Percentiles rank a stretch among this genome's conserved stretches.
phyloP scores from a whole-genome alignment of 2,113 vertebrate species.

The Brachypteracias leptosomus region DNA sequence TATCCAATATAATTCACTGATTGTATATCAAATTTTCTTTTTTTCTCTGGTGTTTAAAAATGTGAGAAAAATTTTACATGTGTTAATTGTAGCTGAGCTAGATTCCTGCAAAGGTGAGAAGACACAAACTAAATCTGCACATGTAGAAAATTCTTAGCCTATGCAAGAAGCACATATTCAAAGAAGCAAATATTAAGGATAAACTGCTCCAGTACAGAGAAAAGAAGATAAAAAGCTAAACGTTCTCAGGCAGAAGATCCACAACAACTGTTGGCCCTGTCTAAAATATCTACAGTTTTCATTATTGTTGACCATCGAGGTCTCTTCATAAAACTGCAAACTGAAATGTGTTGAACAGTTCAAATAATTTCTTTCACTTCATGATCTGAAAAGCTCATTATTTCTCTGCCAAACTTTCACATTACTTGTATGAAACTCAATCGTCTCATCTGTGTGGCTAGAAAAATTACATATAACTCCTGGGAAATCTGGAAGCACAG shows the following conservation, averaged over 20 bases:
- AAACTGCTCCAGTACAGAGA: background rate
- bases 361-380: background rate
- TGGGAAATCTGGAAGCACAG: background rate
- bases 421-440: background rate
- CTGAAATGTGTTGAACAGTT: background rate
- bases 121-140: background rate
- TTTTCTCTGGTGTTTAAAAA: background rate
- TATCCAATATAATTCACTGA: background rate
- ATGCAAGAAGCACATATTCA: background rate
- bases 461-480: background rate
- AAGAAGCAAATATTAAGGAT: background rate
- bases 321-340: background rate
- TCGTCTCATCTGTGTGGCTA: background rate
- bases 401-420: background rate
- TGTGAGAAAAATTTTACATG: background rate
- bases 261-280: background rate
- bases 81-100: background rate
- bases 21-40: background rate
- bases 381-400: background rate
- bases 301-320: background rate
- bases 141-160: background rate
- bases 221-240: background rate
- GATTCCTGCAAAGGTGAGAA: background rate
- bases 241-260: background rate
- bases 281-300: background rate